Evolutionary conservation across 2,888 invertebrate genomes (phyloP).

Genomic region (Phengaris alcon): DNA sequence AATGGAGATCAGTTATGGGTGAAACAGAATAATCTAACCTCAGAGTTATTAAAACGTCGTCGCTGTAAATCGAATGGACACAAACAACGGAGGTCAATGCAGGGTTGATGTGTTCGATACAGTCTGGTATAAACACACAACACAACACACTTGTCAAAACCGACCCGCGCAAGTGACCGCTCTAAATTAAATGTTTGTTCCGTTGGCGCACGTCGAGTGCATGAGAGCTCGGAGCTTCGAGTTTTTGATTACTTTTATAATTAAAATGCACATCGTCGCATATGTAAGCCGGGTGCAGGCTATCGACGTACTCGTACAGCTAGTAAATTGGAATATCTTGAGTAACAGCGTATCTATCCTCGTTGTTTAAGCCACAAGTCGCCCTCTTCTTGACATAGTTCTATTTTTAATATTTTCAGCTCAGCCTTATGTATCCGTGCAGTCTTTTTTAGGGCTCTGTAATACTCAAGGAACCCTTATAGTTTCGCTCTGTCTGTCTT

Average conservation of each 20-base stretch:
- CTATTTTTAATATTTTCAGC: too few species aligned
- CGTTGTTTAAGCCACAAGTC: too few species aligned
- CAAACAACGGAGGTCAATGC: not conserved
- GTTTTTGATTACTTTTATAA: constrained; percentile 47
- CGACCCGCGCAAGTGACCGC: constrained; percentile 51
- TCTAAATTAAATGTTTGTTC: constrained; percentile 59
- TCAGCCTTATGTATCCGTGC: too few species aligned
- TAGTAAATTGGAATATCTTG: too few species aligned
- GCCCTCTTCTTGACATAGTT: too few species aligned
- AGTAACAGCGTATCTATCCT: too few species aligned
- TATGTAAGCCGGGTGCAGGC: constrained; percentile 17
- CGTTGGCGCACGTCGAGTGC: constrained; percentile 42
- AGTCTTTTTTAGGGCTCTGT: too few species aligned
- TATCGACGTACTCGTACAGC: too few species aligned
- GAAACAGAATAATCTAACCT: not conserved
- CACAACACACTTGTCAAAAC: constrained; percentile 46
- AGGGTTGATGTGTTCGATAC: not conserved
- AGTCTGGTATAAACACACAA: constrained; percentile 19
- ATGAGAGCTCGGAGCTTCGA: constrained; percentile 38
- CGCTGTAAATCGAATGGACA: not conserved
- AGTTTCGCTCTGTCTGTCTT: too few species aligned
- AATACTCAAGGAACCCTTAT: too few species aligned
- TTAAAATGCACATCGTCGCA: constrained; percentile 42
- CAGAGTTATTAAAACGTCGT: constrained; percentile 3
- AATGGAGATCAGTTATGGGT: too few species aligned